phyloP scores from a whole-genome alignment of 30 jellyfish, hydroid and myxozoan species.

The Haliclystus octoradiatus region DNA sequence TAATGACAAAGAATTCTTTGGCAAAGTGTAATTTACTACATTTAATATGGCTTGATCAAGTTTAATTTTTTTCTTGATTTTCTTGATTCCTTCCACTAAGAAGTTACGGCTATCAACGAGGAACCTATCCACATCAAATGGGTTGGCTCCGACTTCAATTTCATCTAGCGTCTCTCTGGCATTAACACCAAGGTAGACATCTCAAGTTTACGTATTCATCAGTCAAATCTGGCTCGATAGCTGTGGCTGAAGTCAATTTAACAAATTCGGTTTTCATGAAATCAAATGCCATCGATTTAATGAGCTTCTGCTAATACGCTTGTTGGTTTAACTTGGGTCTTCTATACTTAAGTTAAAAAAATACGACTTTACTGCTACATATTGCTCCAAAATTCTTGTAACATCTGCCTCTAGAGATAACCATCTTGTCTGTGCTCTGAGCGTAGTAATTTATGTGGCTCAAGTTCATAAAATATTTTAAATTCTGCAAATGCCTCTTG shows the following conservation, averaged over 20 bases:
- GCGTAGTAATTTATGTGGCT: slow-evolving; percentile 27
- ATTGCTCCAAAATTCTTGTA: slow-evolving; percentile 20
- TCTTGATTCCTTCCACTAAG: slow-evolving; percentile 5
- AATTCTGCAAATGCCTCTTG: background rate
- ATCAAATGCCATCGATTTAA: slow-evolving; percentile 22
- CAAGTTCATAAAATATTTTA: slow-evolving; percentile 14
- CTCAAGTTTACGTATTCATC: too few species aligned
- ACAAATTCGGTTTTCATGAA: slow-evolving; percentile 4
- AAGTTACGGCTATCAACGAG: slow-evolving; percentile 6
- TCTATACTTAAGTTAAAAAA: slow-evolving; percentile 8
- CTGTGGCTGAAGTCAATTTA: background rate
- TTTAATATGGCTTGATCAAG: slow-evolving; percentile 2
- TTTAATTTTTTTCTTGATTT: slow-evolving; percentile 13
- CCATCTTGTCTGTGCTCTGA: slow-evolving; percentile 37
- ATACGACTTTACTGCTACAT: slow-evolving; percentile 28
- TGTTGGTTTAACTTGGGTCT: slow-evolving; percentile 18
- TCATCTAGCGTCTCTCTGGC: too few species aligned
- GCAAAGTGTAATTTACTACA: background rate
- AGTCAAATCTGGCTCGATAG: slow-evolving; percentile 10
- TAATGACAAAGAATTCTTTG: slow-evolving; percentile 19
- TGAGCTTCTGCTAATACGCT: slow-evolving; percentile 4
- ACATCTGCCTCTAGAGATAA: slow-evolving; percentile 29
- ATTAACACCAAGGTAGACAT: too few species aligned
- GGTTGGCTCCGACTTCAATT: too few species aligned
- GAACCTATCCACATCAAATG: too few species aligned